Conservation (phyloP, 2,888 invertebrate species). For the Pterobdella sp. region DNA sequence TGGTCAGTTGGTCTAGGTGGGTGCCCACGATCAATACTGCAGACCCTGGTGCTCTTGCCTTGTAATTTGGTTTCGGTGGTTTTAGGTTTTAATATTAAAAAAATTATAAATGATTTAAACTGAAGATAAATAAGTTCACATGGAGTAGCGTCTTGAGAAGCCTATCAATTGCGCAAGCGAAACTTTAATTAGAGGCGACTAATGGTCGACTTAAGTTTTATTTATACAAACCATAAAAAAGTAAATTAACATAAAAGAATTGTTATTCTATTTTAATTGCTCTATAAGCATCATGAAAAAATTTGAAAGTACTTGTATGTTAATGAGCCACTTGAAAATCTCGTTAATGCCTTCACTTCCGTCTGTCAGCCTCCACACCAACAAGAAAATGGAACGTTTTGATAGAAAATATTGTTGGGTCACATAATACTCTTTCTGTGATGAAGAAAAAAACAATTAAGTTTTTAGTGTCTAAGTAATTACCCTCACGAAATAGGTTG, state of each 20-base stretch:
- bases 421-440: conserved; percentile 79
- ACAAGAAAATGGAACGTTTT: conserved; percentile 83
- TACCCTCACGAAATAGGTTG: too few species aligned
- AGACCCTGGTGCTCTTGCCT: conserved; percentile 38
- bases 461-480: too few species aligned
- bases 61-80: not conserved
- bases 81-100: too few species aligned
- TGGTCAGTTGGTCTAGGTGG: conserved; percentile 70
- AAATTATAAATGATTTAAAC: not conserved
- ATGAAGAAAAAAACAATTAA: not conserved
- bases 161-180: too few species aligned
- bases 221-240: too few species aligned
- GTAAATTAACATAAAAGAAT: too few species aligned
- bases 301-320: conserved; percentile 78
- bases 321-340: conserved; percentile 89
- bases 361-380: conserved; percentile 84
- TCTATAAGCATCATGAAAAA: too few species aligned
- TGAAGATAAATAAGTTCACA: not conserved
- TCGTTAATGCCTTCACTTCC: conserved; percentile 81
- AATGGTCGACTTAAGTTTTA: too few species aligned
- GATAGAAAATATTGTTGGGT: conserved; percentile 98
- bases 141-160: too few species aligned
- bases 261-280: too few species aligned
- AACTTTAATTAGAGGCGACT: too few species aligned
- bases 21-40: conserved; percentile 40